phyloP scores from a whole-genome alignment of 2,888 invertebrate species.

The Drosophila formosana region DNA sequence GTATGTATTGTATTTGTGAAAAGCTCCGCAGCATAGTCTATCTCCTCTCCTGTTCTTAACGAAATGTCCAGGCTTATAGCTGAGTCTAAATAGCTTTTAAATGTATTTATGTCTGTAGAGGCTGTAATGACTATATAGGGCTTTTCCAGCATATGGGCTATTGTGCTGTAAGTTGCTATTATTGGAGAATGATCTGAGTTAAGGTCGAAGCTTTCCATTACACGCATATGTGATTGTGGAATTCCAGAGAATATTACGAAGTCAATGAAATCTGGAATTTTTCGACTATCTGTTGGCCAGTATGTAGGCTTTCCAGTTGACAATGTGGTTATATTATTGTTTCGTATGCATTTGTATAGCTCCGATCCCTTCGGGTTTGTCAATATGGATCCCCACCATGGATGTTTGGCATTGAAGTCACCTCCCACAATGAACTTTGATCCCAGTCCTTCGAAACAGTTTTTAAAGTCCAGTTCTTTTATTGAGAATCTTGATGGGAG shows the following conservation, averaged over 20 bases:
- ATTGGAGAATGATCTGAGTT: conserved; percentile 9
- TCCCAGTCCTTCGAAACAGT: too few relatives aligned
- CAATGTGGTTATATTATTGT: conserved; percentile 3
- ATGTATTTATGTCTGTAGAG: conserved; percentile 1
- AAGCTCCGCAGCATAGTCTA: conserved; percentile 5
- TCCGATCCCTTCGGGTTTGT: conserved; percentile 9
- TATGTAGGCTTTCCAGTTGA: too few relatives aligned
- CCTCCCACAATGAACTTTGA: too few relatives aligned
- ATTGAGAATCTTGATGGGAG: too few relatives aligned
- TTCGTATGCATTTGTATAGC: conserved; percentile 3
- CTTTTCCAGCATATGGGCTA: conserved; percentile 6
- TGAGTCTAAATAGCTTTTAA: conserved; percentile 16
- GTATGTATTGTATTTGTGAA: neutral
- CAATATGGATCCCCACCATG: conserved; percentile 10
- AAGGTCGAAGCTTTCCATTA: neutral
- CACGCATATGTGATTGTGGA: too few relatives aligned
- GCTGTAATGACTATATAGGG: conserved; percentile 22
- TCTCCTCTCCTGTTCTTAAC: conserved; percentile 23
- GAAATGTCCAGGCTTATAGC: conserved; percentile 14
- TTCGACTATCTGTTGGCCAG: too few relatives aligned
- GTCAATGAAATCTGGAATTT: too few relatives aligned
- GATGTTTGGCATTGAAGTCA: neutral
- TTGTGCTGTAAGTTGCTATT: conserved; percentile 6
- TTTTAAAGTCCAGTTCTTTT: too few relatives aligned
- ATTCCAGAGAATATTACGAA: too few relatives aligned